Percentiles rank a stretch among this genome's conserved stretches.
Evolutionary conservation across 2,797 vertebrate species (phyloP).

Genomic region (Brachyalestes nurse): DNA sequence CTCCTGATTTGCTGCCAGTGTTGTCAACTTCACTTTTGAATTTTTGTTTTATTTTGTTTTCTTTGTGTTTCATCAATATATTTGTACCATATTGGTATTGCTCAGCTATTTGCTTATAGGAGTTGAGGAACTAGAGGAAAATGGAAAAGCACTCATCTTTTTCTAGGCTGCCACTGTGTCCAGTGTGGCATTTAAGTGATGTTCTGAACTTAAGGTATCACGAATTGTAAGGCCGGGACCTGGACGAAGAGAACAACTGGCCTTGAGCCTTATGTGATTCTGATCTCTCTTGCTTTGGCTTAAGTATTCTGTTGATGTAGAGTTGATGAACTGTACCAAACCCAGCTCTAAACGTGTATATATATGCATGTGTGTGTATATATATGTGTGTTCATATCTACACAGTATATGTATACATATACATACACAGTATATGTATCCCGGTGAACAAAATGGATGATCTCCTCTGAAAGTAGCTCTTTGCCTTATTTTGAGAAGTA

Average conservation of each 20-base stretch:
- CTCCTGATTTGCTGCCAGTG: constrained; percentile 59
- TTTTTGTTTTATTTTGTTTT: constrained; percentile 62
- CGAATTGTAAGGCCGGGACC: constrained; percentile 53
- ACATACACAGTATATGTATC: constrained; percentile 82
- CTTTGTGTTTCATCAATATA: constrained; percentile 77
- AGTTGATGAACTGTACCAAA: constrained; percentile 75
- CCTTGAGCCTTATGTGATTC: constrained; percentile 68
- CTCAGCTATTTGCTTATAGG: constrained; percentile 80
- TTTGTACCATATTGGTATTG: constrained; percentile 90
- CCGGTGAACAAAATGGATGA: constrained; percentile 75
- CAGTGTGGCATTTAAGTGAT: constrained; percentile 78
- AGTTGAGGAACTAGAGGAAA: constrained; percentile 71
- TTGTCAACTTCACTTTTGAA: constrained; percentile 75
- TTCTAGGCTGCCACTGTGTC: constrained; percentile 77
- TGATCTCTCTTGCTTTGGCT: constrained; percentile 77
- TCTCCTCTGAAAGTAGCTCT: constrained; percentile 74
- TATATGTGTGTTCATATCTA: constrained; percentile 81
- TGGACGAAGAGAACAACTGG: constrained; percentile 56
- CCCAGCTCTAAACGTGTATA: constrained; percentile 81
- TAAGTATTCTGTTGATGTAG: constrained; percentile 77
- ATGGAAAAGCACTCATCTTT: constrained; percentile 66
- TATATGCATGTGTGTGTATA: constrained; percentile 78
- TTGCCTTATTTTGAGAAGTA: constrained; percentile 75
- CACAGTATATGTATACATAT: constrained; percentile 84
- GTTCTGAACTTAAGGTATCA: constrained; percentile 60